A percentile compares a stretch with the other conserved stretches of the same genome.
These are phyloP conservation scores for Lepidothrix coronata DNA, from an alignment of 2,113 vertebrate species.

Conservation along the genomic window DNA sequence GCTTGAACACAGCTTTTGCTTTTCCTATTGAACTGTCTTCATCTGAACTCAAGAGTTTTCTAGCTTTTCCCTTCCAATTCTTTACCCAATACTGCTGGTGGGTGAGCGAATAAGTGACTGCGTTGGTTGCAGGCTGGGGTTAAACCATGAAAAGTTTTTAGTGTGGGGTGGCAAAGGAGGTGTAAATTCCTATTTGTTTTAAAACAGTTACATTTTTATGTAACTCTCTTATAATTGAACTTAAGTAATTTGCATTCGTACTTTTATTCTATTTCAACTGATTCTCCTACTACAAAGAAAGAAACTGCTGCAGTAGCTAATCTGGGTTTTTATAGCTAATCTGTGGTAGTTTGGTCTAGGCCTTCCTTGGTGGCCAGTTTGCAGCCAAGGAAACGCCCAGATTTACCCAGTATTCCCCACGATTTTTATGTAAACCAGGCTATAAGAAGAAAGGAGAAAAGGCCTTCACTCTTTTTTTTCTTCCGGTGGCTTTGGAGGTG, in stretches of 20 bases:
- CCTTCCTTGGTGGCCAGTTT: too few relatives aligned
- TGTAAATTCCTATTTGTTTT: background rate
- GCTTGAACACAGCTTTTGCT: background rate
- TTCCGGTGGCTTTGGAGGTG: too few relatives aligned
- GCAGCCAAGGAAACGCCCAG: too few relatives aligned
- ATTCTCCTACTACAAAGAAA: background rate
- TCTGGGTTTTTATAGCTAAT: background rate
- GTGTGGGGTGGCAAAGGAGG: rapidly evolving
- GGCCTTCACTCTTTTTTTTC: too few relatives aligned
- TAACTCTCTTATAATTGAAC: constrained; percentile 25
- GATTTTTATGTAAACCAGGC: too few relatives aligned
- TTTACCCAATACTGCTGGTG: background rate
- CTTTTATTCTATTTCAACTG: constrained; percentile 23
- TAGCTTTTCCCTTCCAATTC: background rate
- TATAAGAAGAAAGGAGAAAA: too few relatives aligned
- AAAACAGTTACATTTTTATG: constrained; percentile 5
- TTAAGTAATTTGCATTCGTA: constrained; percentile 44
- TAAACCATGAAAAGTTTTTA: background rate
- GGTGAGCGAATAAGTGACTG: background rate
- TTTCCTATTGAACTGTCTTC: background rate
- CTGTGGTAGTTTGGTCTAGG: too few relatives aligned
- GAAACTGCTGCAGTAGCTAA: background rate
- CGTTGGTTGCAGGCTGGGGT: background rate
- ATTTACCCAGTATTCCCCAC: too few relatives aligned
- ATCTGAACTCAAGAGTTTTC: background rate